phyloP scores from a whole-genome alignment of 2,113 vertebrate species.

The Addax nasomaculatus region DNA sequence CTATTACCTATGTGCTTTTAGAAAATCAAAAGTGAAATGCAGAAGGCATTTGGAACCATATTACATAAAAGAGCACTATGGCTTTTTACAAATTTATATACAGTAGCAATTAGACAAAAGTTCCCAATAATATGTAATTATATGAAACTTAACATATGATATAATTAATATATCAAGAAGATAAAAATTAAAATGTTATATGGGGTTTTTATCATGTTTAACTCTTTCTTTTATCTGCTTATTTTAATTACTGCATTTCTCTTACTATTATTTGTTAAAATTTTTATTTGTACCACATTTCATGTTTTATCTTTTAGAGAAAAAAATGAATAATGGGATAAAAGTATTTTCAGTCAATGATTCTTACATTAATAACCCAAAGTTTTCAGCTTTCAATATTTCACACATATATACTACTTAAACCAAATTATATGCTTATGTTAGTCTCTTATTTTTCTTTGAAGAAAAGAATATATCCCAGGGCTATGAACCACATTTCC shows the following conservation, averaged over 20 bases:
- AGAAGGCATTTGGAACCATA: background rate
- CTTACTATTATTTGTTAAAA: background rate
- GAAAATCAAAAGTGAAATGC: background rate
- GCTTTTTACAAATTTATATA: background rate
- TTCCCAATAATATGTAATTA: background rate
- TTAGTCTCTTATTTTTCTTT: background rate
- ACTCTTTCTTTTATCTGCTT: background rate
- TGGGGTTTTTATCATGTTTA: background rate
- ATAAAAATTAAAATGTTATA: background rate
- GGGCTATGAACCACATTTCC: constrained; percentile 45
- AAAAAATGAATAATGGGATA: background rate
- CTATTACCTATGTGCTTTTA: background rate
- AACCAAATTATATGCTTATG: background rate
- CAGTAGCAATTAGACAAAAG: background rate
- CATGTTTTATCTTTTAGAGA: background rate
- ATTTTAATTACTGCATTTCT: background rate
- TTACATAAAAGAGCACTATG: background rate
- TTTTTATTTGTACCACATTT: background rate
- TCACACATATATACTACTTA: constrained; percentile 43
- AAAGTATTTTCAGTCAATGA: background rate
- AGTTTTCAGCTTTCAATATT: background rate
- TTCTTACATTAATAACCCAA: background rate
- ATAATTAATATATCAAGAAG: background rate
- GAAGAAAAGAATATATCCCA: background rate
- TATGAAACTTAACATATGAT: background rate